Base-by-base conservation (phyloP, 1,140 invertebrate genomes). In the Eupeodes corollae region DNA sequence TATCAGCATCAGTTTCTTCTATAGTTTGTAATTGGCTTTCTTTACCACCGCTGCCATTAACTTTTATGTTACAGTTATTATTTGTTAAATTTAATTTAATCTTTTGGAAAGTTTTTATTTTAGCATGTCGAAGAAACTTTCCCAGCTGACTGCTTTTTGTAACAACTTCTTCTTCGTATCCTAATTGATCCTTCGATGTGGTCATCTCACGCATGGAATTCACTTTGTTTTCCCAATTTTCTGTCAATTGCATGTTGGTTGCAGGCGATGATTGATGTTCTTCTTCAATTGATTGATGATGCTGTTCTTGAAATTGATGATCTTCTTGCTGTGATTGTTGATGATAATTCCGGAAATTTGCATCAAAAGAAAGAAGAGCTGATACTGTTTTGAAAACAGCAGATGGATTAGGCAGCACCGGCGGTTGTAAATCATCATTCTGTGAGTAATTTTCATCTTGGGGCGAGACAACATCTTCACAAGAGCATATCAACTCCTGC, bases 401-500 rank as follows among this genome's bases (percentile, higher is more conserved):
- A 34, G 65, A 56, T 38, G 57, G 53, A 55, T 65, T 65, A 48
- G 62, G 62, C 51, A 63, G 52, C 11, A 43, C 44, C 42, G 21
- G 26, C 47, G n/a, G 32, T 47, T 42, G 12, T 15, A 5, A 13
- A 13, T 18, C 40, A 40, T 52, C 40, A 35, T 42, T 37, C 44
- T 57, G 52, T 57, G 52, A 39, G 68, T 43, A 42, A 63, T 65
- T 40, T 46, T 41, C 34, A n/a, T 57, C 57, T 48, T 39, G 48
- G 48, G 54, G 61, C 64, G 68, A 74, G 72, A 81, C 71, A 64
- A 82, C 75, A 72, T 84, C 82, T 62, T 80, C 78, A 71, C 79
- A 76, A 71, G 75, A 78, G 76, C 82, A 84, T 70, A 86, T 75
- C 69, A 73, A 74, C 69, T 78, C 81, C 84, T 86, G 82, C 75